Conservation (phyloP, 2,797 vertebrate genomes). For the Chaetophractus vellerosus region DNA sequence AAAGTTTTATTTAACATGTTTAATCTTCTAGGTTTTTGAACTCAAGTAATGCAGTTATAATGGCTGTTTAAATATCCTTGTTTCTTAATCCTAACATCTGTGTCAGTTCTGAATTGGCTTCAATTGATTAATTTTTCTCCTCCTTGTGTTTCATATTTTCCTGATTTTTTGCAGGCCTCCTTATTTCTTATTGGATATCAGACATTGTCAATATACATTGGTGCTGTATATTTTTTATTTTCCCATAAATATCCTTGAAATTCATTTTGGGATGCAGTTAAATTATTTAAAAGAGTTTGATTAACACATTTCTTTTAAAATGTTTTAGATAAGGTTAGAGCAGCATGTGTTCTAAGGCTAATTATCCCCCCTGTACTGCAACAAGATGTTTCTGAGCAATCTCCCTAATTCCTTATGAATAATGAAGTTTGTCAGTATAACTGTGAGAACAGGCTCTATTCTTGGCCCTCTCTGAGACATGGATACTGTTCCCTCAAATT, state of each 20-base stretch:
- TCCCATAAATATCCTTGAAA: not conserved
- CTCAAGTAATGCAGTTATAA: not conserved
- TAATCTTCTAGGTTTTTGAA: not conserved
- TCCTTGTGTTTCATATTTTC: not conserved
- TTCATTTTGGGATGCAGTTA: not conserved
- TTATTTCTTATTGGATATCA: not conserved
- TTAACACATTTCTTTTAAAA: slow-evolving; percentile 29
- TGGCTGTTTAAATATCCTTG: not conserved
- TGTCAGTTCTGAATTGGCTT: not conserved
- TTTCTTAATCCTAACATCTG: not conserved
- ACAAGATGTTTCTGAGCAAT: not conserved
- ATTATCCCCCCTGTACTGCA: not conserved
- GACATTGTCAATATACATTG: not conserved
- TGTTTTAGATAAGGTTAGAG: not conserved
- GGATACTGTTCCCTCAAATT: not conserved
- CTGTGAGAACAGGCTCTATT: no score
- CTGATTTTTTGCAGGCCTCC: not conserved
- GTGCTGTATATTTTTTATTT: not conserved
- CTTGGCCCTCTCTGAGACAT: not conserved
- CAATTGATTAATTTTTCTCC: not conserved
- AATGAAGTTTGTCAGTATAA: not conserved
- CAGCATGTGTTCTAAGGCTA: not conserved
- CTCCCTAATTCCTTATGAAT: not conserved
- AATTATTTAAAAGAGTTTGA: not conserved
- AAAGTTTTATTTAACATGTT: not conserved